Base-by-base conservation (phyloP, 2,888 invertebrate genomes). In the Pardosa pseudoannulata region DNA sequence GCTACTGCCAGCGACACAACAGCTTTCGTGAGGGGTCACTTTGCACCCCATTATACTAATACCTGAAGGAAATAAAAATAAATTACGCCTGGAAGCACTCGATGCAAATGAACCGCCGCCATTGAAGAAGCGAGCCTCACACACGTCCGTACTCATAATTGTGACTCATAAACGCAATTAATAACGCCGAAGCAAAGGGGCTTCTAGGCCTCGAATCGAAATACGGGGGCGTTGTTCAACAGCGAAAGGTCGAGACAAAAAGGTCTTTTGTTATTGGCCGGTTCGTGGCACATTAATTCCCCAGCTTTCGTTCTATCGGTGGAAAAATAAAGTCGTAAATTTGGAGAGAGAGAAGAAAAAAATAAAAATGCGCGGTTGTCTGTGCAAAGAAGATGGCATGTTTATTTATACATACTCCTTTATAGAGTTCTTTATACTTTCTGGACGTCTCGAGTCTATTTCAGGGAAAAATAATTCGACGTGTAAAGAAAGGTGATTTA, bases 311-410 rank as follows among this genome's bases (percentile, higher is more conserved):
- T 71, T 39, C 71, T 32, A 16, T 72, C 39, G 31, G 46, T 65
- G 72, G 41, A 73, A 79, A 72, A 73, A 80, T 65, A 46, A 46
- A 64, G 46, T 50, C 79, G 41, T 80, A 80, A 80, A 80, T 72
- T 73, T 50, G 41, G 39, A 29, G n/a, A n/a, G n/a, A n/a, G n/a
- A n/a, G n/a, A n/a, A n/a, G n/a, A n/a, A n/a, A n/a, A n/a, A n/a
- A n/a, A n/a, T n/a, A n/a, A n/a, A n/a, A n/a, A n/a, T 46, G 64
- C 64, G 79, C 65, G 79, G n/a, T n/a, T 73, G 79, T 64, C 56
- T 56, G 19, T 19, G 46, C 70, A 19, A 41, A 73, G 72, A 80
- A 67, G 65, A 19, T 36, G 72, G 79, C 64, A 71, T 80, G 65
- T 28, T 72, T 80, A 80, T 73, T 79, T 79, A 62, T 39, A 39